Evolutionary conservation across 2,888 invertebrate genomes (phyloP), one percentile per base, ranked within the genome.

Genomic region (Anoplius nigerrimus): DNA sequence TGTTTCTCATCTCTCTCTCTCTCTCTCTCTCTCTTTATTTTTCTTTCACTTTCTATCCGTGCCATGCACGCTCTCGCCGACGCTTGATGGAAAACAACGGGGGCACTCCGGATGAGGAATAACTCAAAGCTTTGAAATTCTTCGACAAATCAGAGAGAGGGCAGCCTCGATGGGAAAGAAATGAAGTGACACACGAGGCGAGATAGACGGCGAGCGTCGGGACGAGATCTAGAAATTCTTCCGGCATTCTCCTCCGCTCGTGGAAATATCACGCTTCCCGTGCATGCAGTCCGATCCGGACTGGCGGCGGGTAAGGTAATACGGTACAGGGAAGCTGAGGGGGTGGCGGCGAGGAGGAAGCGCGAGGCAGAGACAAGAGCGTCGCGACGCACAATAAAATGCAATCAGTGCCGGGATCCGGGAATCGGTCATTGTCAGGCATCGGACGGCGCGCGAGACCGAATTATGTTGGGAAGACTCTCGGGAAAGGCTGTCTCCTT

Each of bases 121-220:
- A 0, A 18, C 52, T 69, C 56, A 56, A 62, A 69, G 62, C 62
- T 53, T 71, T 62, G 52, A 56, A 56, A 66, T 66, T 66, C 52
- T 43, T 51, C 56, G 24, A 62, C 62, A 62, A 66, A 62, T 66
- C 55, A 42, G 48, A 18, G 62, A 27, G 21, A 22, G 18, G 55
- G 43, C 56, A 56, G 24, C 48, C 55, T 20, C 42, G 43, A 56
- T 42, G 52, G 51, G 27, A 56, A 55, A n/a, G 56, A 52, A 11
- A 52, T 34, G 34, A 34, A 34, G 48, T 18, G 18, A 48, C 16
- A 48, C 16, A 48, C 16, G 48, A 42, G 18, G 16, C 5, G 48
- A n/a, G 18, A 16, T 6, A 42, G 42, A 42, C 42, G 13, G 13
- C 8, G 42, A 42, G 42, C 8, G 42, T 42, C 48, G n/a, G 16